These are phyloP conservation scores for Rissa tridactyla DNA, from an alignment of 2,113 vertebrate species.

Conservation along the genomic window DNA sequence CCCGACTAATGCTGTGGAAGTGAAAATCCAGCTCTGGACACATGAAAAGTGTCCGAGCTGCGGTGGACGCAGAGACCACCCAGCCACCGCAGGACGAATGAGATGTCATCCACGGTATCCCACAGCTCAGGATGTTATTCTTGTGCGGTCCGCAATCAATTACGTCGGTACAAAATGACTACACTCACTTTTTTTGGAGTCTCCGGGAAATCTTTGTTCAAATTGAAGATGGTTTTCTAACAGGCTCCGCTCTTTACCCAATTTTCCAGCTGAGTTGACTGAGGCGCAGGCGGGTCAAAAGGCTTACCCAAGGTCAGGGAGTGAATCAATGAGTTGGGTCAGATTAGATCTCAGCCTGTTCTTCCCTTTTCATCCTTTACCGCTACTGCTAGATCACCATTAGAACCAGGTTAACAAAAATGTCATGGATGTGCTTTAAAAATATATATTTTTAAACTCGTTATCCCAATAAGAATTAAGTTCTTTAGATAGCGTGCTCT, in stretches of 20 bases:
- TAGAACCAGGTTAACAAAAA: constrained; percentile 57
- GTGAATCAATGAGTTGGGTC: constrained; percentile 68
- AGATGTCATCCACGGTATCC: constrained; percentile 53
- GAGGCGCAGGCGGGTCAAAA: constrained; percentile 66
- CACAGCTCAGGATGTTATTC: constrained; percentile 63
- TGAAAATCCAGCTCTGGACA: constrained; percentile 21
- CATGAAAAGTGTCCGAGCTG: not conserved
- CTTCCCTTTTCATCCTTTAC: constrained; percentile 35
- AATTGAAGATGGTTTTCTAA: constrained; percentile 65
- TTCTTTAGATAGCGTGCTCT: not conserved
- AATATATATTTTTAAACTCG: constrained; percentile 43
- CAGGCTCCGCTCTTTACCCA: constrained; percentile 69
- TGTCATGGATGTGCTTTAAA: constrained; percentile 45
- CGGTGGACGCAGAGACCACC: constrained; percentile 36
- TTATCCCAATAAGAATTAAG: constrained; percentile 57
- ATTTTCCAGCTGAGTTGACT: constrained; percentile 75
- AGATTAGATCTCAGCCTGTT: constrained; percentile 64
- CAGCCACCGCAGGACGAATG: constrained; percentile 35
- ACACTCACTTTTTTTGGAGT: constrained; percentile 34
- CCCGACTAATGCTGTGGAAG: not conserved
- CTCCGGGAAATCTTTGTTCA: constrained; percentile 64
- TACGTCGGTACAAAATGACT: constrained; percentile 54
- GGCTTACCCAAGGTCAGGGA: constrained; percentile 60
- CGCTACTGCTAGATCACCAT: constrained; percentile 10
- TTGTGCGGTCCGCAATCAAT: constrained; percentile 58